Percentiles rank a stretch among this genome's conserved stretches.
Conservation (phyloP, 2,113 vertebrate species). For the Phyllostomus discolor region DNA sequence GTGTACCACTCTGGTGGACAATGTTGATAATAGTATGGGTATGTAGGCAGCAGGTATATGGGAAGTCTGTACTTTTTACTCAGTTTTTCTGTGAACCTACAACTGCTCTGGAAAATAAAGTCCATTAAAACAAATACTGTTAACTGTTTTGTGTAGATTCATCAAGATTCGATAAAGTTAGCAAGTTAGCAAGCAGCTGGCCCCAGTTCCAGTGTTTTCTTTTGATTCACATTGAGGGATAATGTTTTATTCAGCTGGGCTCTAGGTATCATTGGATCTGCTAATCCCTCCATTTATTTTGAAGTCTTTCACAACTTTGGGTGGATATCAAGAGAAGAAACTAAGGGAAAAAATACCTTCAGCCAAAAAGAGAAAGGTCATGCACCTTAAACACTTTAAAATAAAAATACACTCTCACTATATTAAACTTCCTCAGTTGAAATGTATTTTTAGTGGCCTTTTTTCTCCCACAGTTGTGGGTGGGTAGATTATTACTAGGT, state of each 20-base stretch:
- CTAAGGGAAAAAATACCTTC: neutral
- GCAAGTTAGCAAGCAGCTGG: neutral
- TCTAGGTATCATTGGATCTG: neutral
- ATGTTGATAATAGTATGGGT: neutral
- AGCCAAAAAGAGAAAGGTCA: neutral
- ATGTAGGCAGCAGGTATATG: neutral
- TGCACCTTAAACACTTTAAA: neutral
- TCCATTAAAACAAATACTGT: neutral
- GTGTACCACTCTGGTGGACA: neutral
- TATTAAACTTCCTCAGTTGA: slow-evolving; percentile 39
- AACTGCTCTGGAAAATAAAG: neutral
- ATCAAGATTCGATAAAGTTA: neutral
- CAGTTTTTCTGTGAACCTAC: neutral
- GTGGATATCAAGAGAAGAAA: neutral
- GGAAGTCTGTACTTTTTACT: neutral
- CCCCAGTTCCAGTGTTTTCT: neutral
- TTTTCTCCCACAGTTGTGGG: slow-evolving; percentile 5
- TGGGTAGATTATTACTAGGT: slow-evolving; percentile 35
- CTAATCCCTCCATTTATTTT: neutral
- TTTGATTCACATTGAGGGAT: neutral
- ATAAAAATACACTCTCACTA: neutral
- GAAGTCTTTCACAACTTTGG: neutral
- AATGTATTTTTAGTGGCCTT: slow-evolving; percentile 39
- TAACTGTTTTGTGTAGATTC: neutral
- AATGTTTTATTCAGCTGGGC: neutral